These are phyloP conservation scores for Tursiops truncatus DNA, from an alignment of 2,113 vertebrate genomes.

Conservation along the genomic window DNA sequence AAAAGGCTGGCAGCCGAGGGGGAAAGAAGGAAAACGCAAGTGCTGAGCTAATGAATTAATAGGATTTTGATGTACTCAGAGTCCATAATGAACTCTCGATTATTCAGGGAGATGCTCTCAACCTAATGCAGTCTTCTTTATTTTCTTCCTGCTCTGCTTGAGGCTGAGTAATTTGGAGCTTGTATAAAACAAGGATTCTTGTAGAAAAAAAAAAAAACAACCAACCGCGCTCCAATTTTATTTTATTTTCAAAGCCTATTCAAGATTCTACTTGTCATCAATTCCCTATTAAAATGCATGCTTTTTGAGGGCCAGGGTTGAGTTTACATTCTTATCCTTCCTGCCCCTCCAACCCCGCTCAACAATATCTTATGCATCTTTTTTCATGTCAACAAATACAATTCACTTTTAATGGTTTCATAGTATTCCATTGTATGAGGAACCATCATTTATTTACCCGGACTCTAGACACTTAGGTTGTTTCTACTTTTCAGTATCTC, in stretches of 20 bases:
- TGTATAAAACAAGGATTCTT: slow-evolving; percentile 34
- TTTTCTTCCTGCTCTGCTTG: slow-evolving; percentile 60
- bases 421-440: neutral
- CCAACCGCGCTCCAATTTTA: neutral
- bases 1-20: slow-evolving; percentile 18
- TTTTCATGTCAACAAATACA: neutral
- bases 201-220: slow-evolving; percentile 41
- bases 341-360: neutral
- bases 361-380: neutral
- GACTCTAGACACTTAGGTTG: neutral
- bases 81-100: slow-evolving; percentile 63
- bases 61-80: slow-evolving; percentile 67
- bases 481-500: neutral
- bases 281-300: neutral
- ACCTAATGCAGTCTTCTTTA: slow-evolving; percentile 48
- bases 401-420: neutral
- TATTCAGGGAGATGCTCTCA: slow-evolving; percentile 48
- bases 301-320: neutral
- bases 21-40: neutral
- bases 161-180: slow-evolving; percentile 60
- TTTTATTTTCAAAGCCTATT: slow-evolving; percentile 23
- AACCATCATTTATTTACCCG: neutral
- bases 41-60: slow-evolving; percentile 70
- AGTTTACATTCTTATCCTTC: neutral
- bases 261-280: neutral